Base-by-base conservation (phyloP, 2,113 vertebrate genomes). In the Tupaia chinensis region DNA sequence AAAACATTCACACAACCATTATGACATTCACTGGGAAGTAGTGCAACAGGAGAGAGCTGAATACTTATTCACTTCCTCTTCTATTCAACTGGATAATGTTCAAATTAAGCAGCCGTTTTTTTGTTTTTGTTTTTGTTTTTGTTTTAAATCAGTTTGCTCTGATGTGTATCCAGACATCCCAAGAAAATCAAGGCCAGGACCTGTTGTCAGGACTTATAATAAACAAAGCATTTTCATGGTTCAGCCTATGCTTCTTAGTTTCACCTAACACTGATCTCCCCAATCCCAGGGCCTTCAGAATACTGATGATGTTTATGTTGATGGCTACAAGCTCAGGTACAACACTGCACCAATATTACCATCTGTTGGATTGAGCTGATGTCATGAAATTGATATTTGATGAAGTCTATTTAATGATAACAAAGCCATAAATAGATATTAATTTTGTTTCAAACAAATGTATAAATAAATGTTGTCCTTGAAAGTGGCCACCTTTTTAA, bases 401-500 rank as follows among this genome's bases (percentile, higher is more conserved):
- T 72, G 6, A 88, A 32, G 23, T 80, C 93, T 22, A 85, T 86
- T 86, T 16, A 74, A 7, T 82, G 10, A 65, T 63, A 23, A 86
- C 53, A 94, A 85, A 81, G 5, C 66, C 44, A n/a, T 76, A 77
- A 78, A n/a, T 13, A 70, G 32, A 83, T n/a, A 69, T 58, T 25
- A 92, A 34, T 82, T 88, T 77, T 92, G 34, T 78, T 81, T 23
- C 27, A 87, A 89, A 78, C 27, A 78, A 79, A 58, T 20, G 23
- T 82, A 9, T 60, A 93, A 78, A 85, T 60, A 53, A 3, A 95
- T 88, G 9, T 82, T 88, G 19, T 15, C 14, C 53, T 70, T 25
- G 27, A 91, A 94, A 88, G 32, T 94, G 6, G 6, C 86, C 23
- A 72, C 3, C 17, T 86, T 91, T 91, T 94, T 84, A 72, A 91